phyloP scores from a whole-genome alignment of 2,797 vertebrate genomes.

The Ceryle rudis region DNA sequence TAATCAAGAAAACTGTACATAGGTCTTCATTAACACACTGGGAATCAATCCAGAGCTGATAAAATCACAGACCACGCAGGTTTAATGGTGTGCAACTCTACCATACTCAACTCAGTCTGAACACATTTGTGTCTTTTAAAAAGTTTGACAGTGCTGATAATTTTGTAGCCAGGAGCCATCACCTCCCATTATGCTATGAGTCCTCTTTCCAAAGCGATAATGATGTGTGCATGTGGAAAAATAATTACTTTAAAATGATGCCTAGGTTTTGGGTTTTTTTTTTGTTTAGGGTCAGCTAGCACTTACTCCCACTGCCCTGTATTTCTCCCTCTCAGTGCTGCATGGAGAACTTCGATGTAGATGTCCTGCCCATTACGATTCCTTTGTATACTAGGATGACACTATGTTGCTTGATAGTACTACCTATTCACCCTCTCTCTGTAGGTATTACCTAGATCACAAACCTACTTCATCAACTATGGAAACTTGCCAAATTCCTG shows the following conservation, averaged over 20 bases:
- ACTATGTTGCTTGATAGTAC: not conserved
- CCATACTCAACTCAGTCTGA: constrained; percentile 40
- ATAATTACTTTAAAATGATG: not conserved
- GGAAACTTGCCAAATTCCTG: not conserved
- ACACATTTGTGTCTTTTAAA: constrained; percentile 50
- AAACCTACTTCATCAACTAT: not conserved
- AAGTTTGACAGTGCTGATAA: not conserved
- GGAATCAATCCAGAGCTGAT: constrained; percentile 68
- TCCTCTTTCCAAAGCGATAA: not conserved
- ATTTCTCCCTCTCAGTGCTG: not conserved
- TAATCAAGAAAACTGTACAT: constrained; percentile 77
- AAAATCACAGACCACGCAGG: constrained; percentile 67
- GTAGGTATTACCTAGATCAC: not conserved
- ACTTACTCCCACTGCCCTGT: not conserved
- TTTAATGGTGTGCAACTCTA: constrained; percentile 55
- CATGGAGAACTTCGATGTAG: fast-evolving
- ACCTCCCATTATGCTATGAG: not conserved
- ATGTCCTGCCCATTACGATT: fast-evolving
- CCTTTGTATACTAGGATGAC: not conserved
- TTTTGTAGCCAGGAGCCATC: not conserved
- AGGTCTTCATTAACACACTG: constrained; percentile 73
- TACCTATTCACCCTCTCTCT: not conserved
- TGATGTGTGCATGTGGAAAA: not conserved
- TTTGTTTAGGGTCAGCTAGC: not conserved
- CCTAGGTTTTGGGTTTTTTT: not conserved